Conservation (phyloP, 2,113 vertebrate genomes). For the Leptobrachium ailaonicum region DNA sequence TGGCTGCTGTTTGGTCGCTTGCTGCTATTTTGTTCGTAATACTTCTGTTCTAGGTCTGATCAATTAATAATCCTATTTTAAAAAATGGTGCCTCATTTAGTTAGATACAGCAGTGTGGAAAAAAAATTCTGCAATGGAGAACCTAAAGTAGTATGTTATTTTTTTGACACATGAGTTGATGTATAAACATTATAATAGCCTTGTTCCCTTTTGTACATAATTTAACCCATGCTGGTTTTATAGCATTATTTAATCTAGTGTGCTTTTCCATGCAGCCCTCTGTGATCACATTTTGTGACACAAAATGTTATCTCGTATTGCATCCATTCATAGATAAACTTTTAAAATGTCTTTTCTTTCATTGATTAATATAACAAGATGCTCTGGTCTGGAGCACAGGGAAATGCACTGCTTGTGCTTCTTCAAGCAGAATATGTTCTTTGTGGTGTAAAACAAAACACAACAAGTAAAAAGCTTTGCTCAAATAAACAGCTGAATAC, state of each 20-base stretch:
- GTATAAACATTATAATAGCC: no score
- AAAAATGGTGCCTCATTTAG: no score
- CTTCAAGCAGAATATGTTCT: constrained; percentile 39
- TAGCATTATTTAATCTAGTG: neutral
- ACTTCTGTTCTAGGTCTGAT: no score
- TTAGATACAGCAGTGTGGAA: no score
- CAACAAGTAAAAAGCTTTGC: constrained; percentile 34
- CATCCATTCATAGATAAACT: constrained; percentile 4
- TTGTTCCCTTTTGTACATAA: no score
- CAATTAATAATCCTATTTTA: no score
- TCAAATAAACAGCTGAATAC: constrained; percentile 41
- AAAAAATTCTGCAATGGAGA: no score
- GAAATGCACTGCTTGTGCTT: constrained; percentile 13
- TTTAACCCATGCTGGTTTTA: no score
- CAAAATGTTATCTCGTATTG: constrained; percentile 10
- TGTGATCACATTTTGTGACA: constrained; percentile 25
- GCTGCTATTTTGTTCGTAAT: no score
- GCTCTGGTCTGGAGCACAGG: constrained; percentile 11
- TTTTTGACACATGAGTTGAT: no score
- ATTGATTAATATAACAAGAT: constrained; percentile 44
- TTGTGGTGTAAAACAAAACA: constrained; percentile 44
- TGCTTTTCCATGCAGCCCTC: neutral
- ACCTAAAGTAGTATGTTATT: no score
- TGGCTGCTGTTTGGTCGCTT: no score
- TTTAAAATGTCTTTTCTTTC: constrained; percentile 10